These are phyloP conservation scores for Pyralis farinalis DNA, from an alignment of 2,888 invertebrate genomes.

Conservation along the genomic window DNA sequence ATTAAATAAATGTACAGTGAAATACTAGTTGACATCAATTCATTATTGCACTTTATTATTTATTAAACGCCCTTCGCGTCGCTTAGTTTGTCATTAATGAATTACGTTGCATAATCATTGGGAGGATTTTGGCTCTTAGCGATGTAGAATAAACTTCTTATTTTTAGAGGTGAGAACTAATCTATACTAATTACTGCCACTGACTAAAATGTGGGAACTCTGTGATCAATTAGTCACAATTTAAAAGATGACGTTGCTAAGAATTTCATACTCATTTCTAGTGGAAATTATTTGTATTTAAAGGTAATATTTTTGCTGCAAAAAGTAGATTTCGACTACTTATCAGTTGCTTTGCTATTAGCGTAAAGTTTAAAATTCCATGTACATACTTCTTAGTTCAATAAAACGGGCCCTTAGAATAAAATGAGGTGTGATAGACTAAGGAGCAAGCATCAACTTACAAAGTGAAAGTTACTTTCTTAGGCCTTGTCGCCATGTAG, in stretches of 20 bases:
- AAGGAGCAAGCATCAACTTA: conserved; percentile 67
- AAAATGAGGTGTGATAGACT: conserved; percentile 71
- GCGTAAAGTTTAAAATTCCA: neutral
- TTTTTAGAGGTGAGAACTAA: neutral
- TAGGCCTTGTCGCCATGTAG: conserved; percentile 52
- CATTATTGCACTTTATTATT: neutral
- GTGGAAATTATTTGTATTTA: neutral
- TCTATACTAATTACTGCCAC: neutral
- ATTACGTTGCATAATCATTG: neutral
- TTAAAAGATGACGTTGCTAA: neutral
- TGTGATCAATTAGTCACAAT: neutral
- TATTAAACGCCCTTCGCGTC: neutral
- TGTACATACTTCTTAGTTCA: conserved; percentile 32
- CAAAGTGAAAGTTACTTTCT: conserved; percentile 78
- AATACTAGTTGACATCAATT: neutral
- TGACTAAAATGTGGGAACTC: neutral
- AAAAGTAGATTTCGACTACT: neutral
- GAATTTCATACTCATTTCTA: neutral
- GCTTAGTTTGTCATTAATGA: neutral
- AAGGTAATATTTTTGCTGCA: neutral
- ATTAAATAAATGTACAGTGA: neutral
- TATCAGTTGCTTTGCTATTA: neutral
- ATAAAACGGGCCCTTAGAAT: conserved; percentile 52
- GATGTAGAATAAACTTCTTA: neutral
- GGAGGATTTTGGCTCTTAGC: neutral